Base-by-base conservation (phyloP, 2,888 invertebrate species). In the Deroplatys truncata region DNA sequence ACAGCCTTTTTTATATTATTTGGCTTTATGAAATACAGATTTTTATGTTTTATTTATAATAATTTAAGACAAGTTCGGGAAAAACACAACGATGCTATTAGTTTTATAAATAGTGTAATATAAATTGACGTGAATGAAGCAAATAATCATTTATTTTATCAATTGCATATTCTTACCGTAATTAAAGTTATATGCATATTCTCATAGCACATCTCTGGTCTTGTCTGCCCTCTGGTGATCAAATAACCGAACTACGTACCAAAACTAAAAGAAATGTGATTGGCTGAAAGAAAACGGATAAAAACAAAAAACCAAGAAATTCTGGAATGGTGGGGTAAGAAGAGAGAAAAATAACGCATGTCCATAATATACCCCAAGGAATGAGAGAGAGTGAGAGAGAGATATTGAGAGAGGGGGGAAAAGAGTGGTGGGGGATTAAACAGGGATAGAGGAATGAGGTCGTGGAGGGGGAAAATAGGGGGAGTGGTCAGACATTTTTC, bases 281-380 rank as follows among this genome's bases (percentile, higher is more conserved):
- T 89, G 89, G 89, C 84, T 84, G 89, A 87, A 56, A 93, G 92
- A 92, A 92, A 92, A 92, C 92, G 92, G 92, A 92, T 92, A 91
- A 90, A 91, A 91, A 92, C 92, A 92, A 92, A 92, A 92, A 92
- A 92, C 92, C 92, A 92, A 93, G 92, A 93, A 92, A 93, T 72
- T 72, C 56, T 72, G 56, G 92, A 92, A 92, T 92, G 92, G 92
- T 91, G 93, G 87, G 89, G 72, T 29, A 85, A 29, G 82, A 82
- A 86, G 28, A 83, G 28, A 85, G 84, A 89, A 84, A 86, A 86
- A 84, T 72, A 88, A 84, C 15, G 43, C n/a, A 31, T 35, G 87
- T 87, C 82, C 83, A 87, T 83, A 87, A 87, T 82, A 87, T 87
- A 83, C 87, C 31, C 82, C 35, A 29, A 83, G 87, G 87, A 87